phyloP scores from a whole-genome alignment of 1,140 invertebrate genomes.

The Drosophila melanogaster region DNA sequence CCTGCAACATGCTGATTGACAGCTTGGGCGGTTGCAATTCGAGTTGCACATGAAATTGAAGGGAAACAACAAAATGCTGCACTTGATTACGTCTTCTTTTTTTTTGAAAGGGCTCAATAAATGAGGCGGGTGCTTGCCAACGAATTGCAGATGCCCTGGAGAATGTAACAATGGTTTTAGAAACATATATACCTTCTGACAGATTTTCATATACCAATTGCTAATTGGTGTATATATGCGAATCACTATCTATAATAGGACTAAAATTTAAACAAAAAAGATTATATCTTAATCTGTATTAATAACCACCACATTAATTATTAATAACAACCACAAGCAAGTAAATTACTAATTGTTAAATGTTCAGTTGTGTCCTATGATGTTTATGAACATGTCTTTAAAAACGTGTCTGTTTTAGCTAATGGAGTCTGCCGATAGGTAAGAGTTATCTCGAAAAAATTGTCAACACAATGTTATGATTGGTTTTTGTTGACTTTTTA shows the following conservation, averaged over 20 bases:
- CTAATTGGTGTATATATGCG: no score
- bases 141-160: conserved; percentile 10
- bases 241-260: no score
- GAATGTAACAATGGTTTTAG: no score
- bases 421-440: conserved; percentile 2
- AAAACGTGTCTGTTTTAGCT: background rate
- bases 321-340: no score
- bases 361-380: no score
- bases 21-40: conserved; percentile 49
- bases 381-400: background rate
- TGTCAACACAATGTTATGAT: conserved; percentile 60
- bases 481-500: conserved; percentile 71
- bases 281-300: no score
- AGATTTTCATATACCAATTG: background rate
- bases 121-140: background rate
- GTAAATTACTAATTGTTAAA: no score
- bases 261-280: no score
- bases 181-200: background rate
- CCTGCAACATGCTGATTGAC: conserved; percentile 59
- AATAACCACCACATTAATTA: no score
- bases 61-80: conserved; percentile 49
- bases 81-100: conserved; percentile 49
- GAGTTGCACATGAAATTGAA: conserved; percentile 48
- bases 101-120: conserved; percentile 8
- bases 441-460: conserved; percentile 24